A percentile compares a stretch with the other conserved stretches of the same genome.
Conservation (phyloP, 2,113 vertebrate genomes). For the pig (Sus scrofa) region DNA sequence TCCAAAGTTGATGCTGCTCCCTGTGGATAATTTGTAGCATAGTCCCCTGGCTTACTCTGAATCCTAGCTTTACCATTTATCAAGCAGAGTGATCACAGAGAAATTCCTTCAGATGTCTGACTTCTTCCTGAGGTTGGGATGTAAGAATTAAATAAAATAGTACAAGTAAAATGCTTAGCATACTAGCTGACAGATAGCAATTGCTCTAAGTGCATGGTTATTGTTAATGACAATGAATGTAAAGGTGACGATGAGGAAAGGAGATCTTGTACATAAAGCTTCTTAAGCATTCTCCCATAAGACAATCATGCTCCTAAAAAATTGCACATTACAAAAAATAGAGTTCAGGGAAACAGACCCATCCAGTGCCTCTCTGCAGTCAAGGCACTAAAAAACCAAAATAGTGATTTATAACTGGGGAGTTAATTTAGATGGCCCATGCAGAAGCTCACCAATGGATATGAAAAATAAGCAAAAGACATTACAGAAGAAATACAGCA, state of each 20-base stretch:
- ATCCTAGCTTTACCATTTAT: background rate
- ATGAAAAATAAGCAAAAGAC: background rate
- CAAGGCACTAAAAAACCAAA: background rate
- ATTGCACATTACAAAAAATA: background rate
- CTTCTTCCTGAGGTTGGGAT: background rate
- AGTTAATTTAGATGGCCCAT: background rate
- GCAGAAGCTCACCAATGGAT: background rate
- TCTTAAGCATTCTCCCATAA: background rate
- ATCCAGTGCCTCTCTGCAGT: background rate
- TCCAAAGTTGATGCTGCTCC: background rate
- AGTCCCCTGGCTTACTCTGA: background rate
- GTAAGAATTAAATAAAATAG: background rate
- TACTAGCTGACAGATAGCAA: background rate
- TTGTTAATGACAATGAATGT: background rate
- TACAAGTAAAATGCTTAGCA: background rate
- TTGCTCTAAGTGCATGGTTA: background rate
- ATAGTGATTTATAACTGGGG: background rate
- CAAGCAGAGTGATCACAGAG: background rate
- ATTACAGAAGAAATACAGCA: background rate
- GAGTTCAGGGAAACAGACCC: background rate
- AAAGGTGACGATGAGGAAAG: background rate
- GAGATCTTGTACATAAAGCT: background rate
- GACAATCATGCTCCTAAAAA: background rate
- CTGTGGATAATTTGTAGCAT: background rate
- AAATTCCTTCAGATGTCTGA: background rate